Percentiles rank a stretch among this genome's conserved stretches.
These are phyloP conservation scores for Euwallacea fornicatus DNA, from an alignment of 1,140 invertebrate genomes.

Conservation along the genomic window DNA sequence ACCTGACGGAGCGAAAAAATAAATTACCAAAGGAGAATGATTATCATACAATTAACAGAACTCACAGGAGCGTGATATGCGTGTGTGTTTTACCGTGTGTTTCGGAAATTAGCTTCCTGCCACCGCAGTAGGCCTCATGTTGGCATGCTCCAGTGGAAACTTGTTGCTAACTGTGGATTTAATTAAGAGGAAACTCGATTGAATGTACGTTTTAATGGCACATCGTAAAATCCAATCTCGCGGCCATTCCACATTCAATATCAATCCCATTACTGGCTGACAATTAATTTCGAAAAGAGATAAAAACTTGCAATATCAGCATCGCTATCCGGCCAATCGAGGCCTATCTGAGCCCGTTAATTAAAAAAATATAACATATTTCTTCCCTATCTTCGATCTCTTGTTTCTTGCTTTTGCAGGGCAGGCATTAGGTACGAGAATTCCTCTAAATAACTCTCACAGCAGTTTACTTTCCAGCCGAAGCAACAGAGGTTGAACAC, in stretches of 20 bases:
- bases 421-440: no score
- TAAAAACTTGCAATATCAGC: slow-evolving; percentile 12
- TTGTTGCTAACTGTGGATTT: background rate
- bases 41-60: slow-evolving; percentile 18
- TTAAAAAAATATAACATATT: slow-evolving; percentile 18
- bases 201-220: slow-evolving; percentile 1
- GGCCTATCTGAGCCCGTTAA: background rate
- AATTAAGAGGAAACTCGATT: background rate
- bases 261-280: slow-evolving; percentile 14
- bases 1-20: slow-evolving; percentile 1
- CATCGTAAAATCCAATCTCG: slow-evolving; percentile 4
- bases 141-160: background rate
- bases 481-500: no score
- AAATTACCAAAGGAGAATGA: slow-evolving; percentile 14
- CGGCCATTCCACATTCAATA: slow-evolving; percentile 8
- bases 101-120: slow-evolving; percentile 24
- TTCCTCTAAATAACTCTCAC: no score
- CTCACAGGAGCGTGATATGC: slow-evolving; percentile 14
- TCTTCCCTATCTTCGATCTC: slow-evolving; percentile 14
- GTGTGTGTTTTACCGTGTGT: slow-evolving; percentile 5
- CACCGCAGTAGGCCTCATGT: slow-evolving; percentile 6
- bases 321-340: slow-evolving; percentile 6
- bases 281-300: slow-evolving; percentile 10
- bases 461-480: no score
- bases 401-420: background rate